phyloP scores from a whole-genome alignment of 1,140 invertebrate species.

The Trichonephila clavata region DNA sequence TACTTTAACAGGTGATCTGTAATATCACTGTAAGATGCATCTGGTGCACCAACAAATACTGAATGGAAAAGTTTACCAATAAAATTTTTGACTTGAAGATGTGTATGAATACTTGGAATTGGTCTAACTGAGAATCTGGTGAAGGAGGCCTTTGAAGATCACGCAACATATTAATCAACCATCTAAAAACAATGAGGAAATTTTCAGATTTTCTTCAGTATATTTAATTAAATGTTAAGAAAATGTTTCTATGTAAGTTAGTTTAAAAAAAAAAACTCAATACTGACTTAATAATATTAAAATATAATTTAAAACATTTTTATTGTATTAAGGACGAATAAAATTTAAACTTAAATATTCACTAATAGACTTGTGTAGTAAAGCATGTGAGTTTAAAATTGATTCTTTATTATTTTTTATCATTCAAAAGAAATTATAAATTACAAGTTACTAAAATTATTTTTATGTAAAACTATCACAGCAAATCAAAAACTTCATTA shows the following conservation, averaged over 20 bases:
- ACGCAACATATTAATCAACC: neutral
- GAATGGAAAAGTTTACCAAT: conserved; percentile 21
- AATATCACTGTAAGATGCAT: neutral
- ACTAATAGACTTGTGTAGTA: too few species aligned
- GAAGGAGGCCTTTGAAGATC: neutral
- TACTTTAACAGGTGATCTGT: conserved; percentile 49
- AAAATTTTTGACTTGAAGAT: neutral
- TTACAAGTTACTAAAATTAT: too few species aligned
- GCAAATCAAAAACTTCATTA: too few species aligned
- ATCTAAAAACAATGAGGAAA: neutral
- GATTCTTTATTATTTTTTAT: too few species aligned
- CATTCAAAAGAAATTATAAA: too few species aligned
- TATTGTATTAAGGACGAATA: too few species aligned
- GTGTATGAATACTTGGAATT: neutral
- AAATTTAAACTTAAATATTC: too few species aligned
- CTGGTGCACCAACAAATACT: neutral
- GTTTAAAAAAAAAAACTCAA: neutral
- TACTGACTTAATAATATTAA: too few species aligned
- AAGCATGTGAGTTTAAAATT: too few species aligned
- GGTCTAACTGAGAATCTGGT: neutral
- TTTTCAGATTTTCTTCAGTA: neutral
- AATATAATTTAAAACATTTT: too few species aligned
- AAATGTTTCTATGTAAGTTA: neutral
- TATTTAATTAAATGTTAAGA: neutral
- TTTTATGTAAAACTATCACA: too few species aligned